Evolutionary conservation across 2,113 vertebrate genomes (phyloP).

Genomic region (Seriola dumerili): DNA sequence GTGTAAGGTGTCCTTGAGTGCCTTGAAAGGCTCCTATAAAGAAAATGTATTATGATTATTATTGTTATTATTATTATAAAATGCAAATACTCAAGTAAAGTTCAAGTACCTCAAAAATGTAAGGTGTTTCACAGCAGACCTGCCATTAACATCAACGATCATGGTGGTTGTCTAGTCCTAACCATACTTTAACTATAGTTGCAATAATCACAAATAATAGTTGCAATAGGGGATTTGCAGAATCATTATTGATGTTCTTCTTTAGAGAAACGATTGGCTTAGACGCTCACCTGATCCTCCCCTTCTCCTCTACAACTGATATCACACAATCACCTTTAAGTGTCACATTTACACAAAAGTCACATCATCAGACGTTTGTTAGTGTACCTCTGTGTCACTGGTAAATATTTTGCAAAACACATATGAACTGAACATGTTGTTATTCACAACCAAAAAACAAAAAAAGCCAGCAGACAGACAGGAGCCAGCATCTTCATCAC

Average conservation of each 20-base stretch:
- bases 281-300: background rate
- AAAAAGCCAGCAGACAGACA: background rate
- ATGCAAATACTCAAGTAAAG: too few species aligned
- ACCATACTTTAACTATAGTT: too few species aligned
- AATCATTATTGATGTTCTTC: background rate
- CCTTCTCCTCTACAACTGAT: background rate
- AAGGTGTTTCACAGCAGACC: too few species aligned
- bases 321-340: background rate
- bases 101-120: too few species aligned
- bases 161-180: too few species aligned
- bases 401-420: slow-evolving; percentile 2
- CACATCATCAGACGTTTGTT: background rate
- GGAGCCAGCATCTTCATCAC: background rate
- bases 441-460: background rate
- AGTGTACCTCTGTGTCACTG: background rate
- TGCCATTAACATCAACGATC: too few species aligned
- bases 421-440: slow-evolving; percentile 1
- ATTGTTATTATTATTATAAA: too few species aligned
- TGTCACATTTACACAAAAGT: background rate
- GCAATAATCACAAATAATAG: too few species aligned
- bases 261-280: background rate
- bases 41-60: too few species aligned
- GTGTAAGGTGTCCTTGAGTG: too few species aligned
- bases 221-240: background rate
- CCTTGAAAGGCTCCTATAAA: too few species aligned